A percentile compares a stretch with the other conserved stretches of the same genome.
These are phyloP conservation scores for Vidua chalybeata DNA, from an alignment of 2,113 vertebrate species.

Conservation along the genomic window DNA sequence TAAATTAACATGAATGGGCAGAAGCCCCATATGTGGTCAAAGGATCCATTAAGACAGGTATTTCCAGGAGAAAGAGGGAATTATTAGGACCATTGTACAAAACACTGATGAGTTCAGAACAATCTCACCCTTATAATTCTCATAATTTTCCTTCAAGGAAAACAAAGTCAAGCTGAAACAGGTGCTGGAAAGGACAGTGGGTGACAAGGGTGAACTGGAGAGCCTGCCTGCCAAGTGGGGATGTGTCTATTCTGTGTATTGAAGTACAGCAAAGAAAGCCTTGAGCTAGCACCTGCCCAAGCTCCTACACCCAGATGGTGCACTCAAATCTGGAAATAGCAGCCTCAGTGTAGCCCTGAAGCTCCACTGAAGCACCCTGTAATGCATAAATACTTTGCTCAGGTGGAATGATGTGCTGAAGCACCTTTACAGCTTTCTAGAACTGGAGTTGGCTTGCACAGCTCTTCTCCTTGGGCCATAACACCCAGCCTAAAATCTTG, in stretches of 20 bases:
- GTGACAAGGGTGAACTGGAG: neutral
- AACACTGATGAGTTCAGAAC: conserved; percentile 20
- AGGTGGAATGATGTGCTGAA: neutral
- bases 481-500: neutral
- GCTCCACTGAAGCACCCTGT: neutral
- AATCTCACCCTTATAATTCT: conserved; percentile 7
- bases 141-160: conserved; percentile 19
- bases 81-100: conserved; percentile 11
- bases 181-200: conserved; percentile 23
- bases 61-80: conserved; percentile 38
- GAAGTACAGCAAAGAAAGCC: conserved; percentile 21
- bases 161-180: conserved; percentile 47
- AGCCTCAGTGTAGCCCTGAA: neutral
- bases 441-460: neutral
- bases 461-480: neutral
- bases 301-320: conserved; percentile 28
- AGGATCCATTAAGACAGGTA: conserved; percentile 23
- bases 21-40: conserved; percentile 15
- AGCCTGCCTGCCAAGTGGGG: neutral
- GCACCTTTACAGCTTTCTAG: neutral
- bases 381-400: neutral
- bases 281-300: conserved; percentile 47
- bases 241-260: neutral
- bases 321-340: neutral
- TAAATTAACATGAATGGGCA: conserved; percentile 57